These are phyloP conservation scores for Oryzias woworae DNA, from an alignment of 2,113 vertebrate species.

Conservation along the genomic window DNA sequence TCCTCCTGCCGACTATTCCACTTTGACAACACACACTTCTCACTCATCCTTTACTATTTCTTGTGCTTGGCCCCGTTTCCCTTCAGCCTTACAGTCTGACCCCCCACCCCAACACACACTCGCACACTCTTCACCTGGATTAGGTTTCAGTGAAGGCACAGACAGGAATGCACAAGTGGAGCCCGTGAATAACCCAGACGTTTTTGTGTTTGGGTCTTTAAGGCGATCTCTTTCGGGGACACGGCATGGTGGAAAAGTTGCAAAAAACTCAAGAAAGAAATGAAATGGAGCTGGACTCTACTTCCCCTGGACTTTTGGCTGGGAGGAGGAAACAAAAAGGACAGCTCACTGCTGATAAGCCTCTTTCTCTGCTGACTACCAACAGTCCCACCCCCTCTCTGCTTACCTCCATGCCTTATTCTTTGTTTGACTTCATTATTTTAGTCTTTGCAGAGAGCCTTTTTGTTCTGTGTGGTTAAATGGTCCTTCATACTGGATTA, in stretches of 20 bases:
- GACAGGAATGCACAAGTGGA: constrained; percentile 77
- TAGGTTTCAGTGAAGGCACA: constrained; percentile 73
- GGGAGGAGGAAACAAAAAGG: constrained; percentile 13
- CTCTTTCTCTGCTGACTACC: constrained; percentile 49
- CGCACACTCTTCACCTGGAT: constrained; percentile 51
- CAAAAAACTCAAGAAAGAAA: constrained; percentile 26
- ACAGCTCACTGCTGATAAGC: constrained; percentile 68
- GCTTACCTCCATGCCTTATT: constrained; percentile 18
- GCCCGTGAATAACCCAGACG: constrained; percentile 68
- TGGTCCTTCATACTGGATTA: constrained; percentile 54
- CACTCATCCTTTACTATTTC: constrained; percentile 16
- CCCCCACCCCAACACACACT: constrained; percentile 31
- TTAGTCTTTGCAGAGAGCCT: constrained; percentile 42
- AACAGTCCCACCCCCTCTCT: constrained; percentile 44
- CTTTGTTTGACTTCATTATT: constrained; percentile 53
- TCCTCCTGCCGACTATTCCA: constrained; percentile 43
- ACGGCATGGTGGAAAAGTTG: constrained; percentile 2
- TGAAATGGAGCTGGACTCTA: constrained; percentile 14
- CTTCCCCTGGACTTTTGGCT: constrained; percentile 44
- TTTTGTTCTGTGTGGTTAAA: constrained; percentile 37
- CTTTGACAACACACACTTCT: constrained; percentile 30
- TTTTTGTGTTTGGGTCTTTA: constrained; percentile 40
- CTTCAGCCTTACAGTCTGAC: too few species aligned
- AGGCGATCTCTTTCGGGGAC: background rate
- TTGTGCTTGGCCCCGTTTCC: constrained; percentile 30